A percentile compares a stretch with the other conserved stretches of the same genome.
Conservation (phyloP, 2,797 vertebrate genomes). For the Heteromormyrus szaboi region DNA sequence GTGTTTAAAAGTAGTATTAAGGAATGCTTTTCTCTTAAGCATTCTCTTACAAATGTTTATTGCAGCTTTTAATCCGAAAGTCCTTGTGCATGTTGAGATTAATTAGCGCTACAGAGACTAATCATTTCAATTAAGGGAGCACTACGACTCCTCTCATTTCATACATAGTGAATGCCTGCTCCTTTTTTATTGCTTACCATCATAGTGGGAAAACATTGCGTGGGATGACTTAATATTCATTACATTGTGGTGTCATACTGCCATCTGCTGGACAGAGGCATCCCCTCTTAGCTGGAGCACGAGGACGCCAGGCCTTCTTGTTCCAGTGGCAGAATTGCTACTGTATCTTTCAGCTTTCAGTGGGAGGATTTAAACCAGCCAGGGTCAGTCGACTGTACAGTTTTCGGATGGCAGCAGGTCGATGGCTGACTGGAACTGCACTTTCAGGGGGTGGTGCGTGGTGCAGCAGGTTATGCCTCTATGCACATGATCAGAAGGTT, state of each 20-base stretch:
- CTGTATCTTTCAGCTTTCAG: not conserved
- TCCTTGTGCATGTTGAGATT: not conserved
- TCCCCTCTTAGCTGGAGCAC: not conserved
- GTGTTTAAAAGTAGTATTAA: no score
- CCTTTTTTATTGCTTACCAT: not conserved
- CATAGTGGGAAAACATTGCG: not conserved
- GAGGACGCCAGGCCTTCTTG: not conserved
- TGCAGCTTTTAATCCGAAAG: not conserved
- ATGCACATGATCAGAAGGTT: not conserved
- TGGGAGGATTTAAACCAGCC: not conserved
- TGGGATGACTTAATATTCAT: not conserved
- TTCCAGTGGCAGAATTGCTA: not conserved
- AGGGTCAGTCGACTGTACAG: not conserved
- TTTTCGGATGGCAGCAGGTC: not conserved
- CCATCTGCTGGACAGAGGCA: not conserved
- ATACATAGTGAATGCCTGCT: not conserved
- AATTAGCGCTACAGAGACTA: not conserved
- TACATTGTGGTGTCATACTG: not conserved
- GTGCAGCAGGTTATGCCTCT: not conserved
- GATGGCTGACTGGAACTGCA: not conserved
- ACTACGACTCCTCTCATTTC: not conserved
- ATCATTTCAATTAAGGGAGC: not conserved
- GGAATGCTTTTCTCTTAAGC: not conserved
- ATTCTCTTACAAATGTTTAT: not conserved
- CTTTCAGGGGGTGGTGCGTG: not conserved